Evolutionary conservation across 2,113 vertebrate species (phyloP).

Genomic region (Penelope pileata): DNA sequence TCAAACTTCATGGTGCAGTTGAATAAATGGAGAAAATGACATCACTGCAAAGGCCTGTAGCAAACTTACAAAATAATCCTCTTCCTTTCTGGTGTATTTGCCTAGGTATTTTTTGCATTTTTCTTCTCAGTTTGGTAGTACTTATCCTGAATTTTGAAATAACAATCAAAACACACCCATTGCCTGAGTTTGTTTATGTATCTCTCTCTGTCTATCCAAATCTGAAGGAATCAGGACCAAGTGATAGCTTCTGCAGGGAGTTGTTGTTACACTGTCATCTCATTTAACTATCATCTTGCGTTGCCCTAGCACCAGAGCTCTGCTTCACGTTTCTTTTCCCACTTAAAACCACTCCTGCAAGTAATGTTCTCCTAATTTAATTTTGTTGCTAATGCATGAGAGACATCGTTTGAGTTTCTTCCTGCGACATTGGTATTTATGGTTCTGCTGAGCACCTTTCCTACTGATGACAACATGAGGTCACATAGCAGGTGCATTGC

Average conservation of each 20-base stretch:
- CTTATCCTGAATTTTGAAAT: background rate
- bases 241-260: background rate
- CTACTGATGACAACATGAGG: background rate
- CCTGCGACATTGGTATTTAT: background rate
- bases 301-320: background rate
- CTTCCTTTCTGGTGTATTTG: background rate
- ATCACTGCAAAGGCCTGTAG: background rate
- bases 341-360: background rate
- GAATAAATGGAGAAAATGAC: background rate
- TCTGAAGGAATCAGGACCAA: background rate
- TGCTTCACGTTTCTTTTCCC: background rate
- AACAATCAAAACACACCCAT: background rate
- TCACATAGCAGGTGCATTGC: rapidly evolving
- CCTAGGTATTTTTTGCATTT: background rate
- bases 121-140: background rate
- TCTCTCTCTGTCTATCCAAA: background rate
- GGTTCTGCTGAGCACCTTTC: background rate
- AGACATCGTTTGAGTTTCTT: background rate
- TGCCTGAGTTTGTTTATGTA: background rate
- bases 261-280: background rate
- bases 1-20: background rate
- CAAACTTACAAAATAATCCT: background rate
- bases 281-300: background rate
- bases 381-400: background rate
- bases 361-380: background rate